Evolutionary conservation across 2,113 vertebrate genomes (phyloP), one percentile per base, ranked within the genome.

Genomic region (Pyxicephalus adspersus): DNA sequence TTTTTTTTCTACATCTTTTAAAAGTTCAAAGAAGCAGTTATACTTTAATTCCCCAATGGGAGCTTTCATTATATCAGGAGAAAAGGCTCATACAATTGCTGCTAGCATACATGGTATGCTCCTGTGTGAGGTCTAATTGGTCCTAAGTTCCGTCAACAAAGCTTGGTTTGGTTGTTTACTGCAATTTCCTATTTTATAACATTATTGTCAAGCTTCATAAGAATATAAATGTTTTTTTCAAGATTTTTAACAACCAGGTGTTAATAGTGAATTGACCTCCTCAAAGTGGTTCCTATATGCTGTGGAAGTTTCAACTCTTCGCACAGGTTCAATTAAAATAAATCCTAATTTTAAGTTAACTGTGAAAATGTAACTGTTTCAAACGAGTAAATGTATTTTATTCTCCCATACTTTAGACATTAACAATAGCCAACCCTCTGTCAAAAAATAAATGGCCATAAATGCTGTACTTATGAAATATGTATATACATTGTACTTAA

Each of bases 11-110:
- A 17, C 18, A 65, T 78, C 50, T 55, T 63, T 71, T 55, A 57
- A 45, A 17, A 65, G 75, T 78, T 78, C 76, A 78, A 78, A 78
- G 63, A 38, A 66, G 57, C 26, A 55, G 63, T 78, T 55, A 67
- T 78, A 67, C 50, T 60, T 57, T 57, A n/a, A 65, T 50, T 77
- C 61, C 61, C 19, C 50, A 17, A 57, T 66, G 55, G 52, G 51
- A 54, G 64, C 54, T 66, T 57, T 20, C 31, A 64, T 66, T 78
- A 78, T 78, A 20, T 29, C 1, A 28, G n/a, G 63, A 31, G 13
- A 65, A 55, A 55, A 63, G 25, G 11, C 58, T 23, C 9, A 6
- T 54, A 52, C 76, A 55, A 34, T 67, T 50, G 38, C 38, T 76
- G 38, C 22, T 78, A 55, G 63, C 26, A 67, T 25, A 19, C 50